Percentiles rank a stretch among this genome's conserved stretches.
Evolutionary conservation across 2,797 vertebrate species (phyloP).

Genomic region (Eurystomus glaucurus): DNA sequence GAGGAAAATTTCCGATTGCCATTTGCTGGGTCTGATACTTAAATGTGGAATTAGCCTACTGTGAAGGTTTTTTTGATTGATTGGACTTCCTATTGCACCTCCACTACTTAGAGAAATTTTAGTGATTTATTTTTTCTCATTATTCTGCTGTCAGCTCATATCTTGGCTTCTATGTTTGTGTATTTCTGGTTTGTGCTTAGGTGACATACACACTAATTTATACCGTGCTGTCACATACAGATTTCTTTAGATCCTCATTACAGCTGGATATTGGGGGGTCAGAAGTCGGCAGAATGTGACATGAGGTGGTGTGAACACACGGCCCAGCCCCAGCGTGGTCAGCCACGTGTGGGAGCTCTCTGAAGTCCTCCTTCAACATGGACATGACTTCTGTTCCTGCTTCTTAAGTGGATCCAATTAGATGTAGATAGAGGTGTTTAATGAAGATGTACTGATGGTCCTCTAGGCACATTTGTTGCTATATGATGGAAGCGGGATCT

Average conservation of each 20-base stretch:
- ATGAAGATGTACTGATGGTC: not conserved
- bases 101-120: not conserved
- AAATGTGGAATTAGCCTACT: conserved; percentile 6
- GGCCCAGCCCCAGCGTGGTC: not conserved
- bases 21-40: not conserved
- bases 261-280: not conserved
- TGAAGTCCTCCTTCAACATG: not conserved
- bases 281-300: not conserved
- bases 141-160: not conserved
- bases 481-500: not conserved
- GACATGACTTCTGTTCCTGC: not conserved
- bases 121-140: not conserved
- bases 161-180: not conserved
- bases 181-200: not conserved
- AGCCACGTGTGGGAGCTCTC: not conserved
- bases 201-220: not conserved
- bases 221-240: not conserved
- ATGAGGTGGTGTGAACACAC: accelerated
- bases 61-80: not conserved
- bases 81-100: not conserved
- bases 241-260: not conserved
- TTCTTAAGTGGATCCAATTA: not conserved
- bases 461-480: not conserved
- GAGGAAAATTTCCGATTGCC: conserved; percentile 10
- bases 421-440: not conserved